phyloP scores from a whole-genome alignment of 2,888 invertebrate species.

The Limulus polyphemus region DNA sequence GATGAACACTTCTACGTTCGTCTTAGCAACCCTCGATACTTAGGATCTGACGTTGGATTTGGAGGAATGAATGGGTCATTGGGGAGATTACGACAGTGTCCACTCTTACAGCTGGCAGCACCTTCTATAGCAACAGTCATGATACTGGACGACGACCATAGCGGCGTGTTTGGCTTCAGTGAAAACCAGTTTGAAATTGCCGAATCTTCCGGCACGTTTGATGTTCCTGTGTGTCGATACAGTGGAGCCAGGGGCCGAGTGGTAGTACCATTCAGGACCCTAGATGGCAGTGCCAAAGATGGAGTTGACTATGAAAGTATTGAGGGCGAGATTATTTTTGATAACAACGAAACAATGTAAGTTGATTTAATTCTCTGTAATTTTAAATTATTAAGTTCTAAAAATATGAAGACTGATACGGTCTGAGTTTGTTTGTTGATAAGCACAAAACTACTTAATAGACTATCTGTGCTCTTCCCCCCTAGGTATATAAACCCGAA shows the following conservation, averaged over 20 bases:
- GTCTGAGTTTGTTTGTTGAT: too few relatives aligned
- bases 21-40: slow-evolving; percentile 24
- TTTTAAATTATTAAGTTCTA: too few relatives aligned
- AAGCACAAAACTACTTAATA: too few relatives aligned
- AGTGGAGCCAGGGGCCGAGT: slow-evolving; percentile 92
- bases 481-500: too few relatives aligned
- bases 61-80: too few relatives aligned
- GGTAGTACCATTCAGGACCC: slow-evolving; percentile 71
- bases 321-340: slow-evolving; percentile 74
- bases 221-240: slow-evolving; percentile 71
- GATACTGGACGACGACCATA: slow-evolving; percentile 98
- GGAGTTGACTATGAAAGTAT: slow-evolving; percentile 75
- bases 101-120: slow-evolving; percentile 15
- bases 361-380: slow-evolving; percentile 38
- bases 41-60: slow-evolving; percentile 1
- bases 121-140: slow-evolving; percentile 81
- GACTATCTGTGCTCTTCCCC: too few relatives aligned
- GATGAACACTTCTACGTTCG: slow-evolving; percentile 98
- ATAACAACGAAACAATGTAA: slow-evolving; percentile 98
- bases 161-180: slow-evolving; percentile 88
- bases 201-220: slow-evolving; percentile 79
- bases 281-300: slow-evolving; percentile 81
- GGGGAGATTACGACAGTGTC: background rate
- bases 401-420: too few relatives aligned
- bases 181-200: slow-evolving; percentile 67